Base-by-base conservation (phyloP, 2,797 vertebrate genomes). In the Chelidonichthys spinosus region DNA sequence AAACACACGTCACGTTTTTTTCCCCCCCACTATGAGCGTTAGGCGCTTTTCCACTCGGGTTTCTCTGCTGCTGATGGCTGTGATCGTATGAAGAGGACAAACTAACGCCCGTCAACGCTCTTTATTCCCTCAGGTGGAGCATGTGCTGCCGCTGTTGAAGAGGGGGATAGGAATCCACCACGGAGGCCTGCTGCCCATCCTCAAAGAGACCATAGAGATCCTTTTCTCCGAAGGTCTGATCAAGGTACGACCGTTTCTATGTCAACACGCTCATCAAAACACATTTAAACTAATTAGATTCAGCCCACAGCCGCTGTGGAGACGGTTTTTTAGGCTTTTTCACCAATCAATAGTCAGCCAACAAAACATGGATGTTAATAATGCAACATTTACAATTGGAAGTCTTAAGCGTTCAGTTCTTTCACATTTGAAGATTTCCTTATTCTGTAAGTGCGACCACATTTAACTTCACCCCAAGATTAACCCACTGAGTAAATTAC, bases 181-280 rank as follows among this genome's bases (percentile, higher is more conserved):
- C 0, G 97, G 97, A 0, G 98, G 97, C 11, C 94, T 99, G 9
- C 95, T 99, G 86, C 97, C 97, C 84, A 99, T 99, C 89, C 95
- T 99, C 60, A 99, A 99, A 80, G 98, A 99, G 87, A 99, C 98
- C 10, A 99, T 98, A 53, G 98, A 99, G 95, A 99, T 99, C 81
- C 96, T 99, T 6, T 99, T 99, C 93, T 98, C 97, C 56, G 98
- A 99, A 88, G 98, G 98, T 58, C 90, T 99, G 33, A 92, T 99
- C 66, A 99, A 99, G 96, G 98, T 98, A 83, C 5, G 0, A 13
- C 37, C 5, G 11, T 17, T 11, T 60, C 32, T 46, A 9, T n/a
- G 3, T 49, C 11, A 37, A 35, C 8, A 18, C 5, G 42, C 9
- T 62, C n/a, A 33, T 70, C 14, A 1, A 49, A 47, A 14, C 64